Base-by-base conservation (phyloP, 2,888 invertebrate genomes). In the Pyralis farinalis region DNA sequence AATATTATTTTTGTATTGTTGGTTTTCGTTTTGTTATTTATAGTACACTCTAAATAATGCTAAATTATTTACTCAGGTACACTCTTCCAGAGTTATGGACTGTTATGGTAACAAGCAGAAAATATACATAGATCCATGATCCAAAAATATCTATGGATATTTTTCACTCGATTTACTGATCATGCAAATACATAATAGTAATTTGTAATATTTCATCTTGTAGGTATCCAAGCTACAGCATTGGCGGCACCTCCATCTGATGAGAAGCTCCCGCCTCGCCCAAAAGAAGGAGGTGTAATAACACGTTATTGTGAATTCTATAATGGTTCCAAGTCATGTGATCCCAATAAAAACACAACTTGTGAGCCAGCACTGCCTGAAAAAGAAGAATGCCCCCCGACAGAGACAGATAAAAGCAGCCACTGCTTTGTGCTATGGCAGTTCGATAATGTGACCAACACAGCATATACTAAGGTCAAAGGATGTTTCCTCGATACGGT, bases 351-450 rank as follows among this genome's bases (percentile, higher is more conserved):
- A 7, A 60, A 63, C 34, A 40, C 55, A 1, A 63, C 57, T 28
- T 72, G 71, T 35, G 44, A 43, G 1, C 61, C 61, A 1, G 21
- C 49, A 12, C 82, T 75, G 8, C 33, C 82, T 2, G 56, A 63
- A 1, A 73, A 55, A 43, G 92, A 93, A 58, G 91, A 92, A 63
- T 97, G 97, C 70, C 90, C 87, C 37, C 85, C 91, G 5, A 90
- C 91, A 10, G 93, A 94, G 55, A 83, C 91, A 2, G 93, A 94
- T 37, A 96, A 96, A 64, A 91, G 93, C 45, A 93, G 93, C 65
- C 94, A 95, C 62, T 97, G 97, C 75, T 96, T 94, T 72, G 95
- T 94, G 0, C 75, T 97, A 0, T 97, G 97, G 97, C 91, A 92
- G 43, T 91, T 90, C 28, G 91, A 93, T 58, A 92, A 91, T 59